Base-by-base conservation (phyloP, 2,797 vertebrate species). In the Eulemur rubriventer region DNA sequence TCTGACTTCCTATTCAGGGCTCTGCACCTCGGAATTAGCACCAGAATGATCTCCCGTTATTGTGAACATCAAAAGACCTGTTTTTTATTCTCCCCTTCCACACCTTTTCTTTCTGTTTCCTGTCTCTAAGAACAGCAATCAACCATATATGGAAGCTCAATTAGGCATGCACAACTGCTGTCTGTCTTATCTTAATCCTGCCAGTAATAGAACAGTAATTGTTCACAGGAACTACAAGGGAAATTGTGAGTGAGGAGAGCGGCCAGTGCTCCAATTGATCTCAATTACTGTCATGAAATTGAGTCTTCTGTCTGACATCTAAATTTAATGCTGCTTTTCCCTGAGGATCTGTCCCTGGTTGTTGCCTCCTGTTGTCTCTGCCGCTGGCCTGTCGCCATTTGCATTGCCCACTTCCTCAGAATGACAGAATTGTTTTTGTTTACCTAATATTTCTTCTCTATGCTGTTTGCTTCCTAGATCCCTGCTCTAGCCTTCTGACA, bases 241-340 rank as follows among this genome's bases (percentile, higher is more conserved):
- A 97, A 96, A 94, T 81, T 1, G 22, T 96, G 96, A 98, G 95
- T 98, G 84, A 96, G 92, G 87, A 63, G 94, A 96, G 87, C 92
- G 97, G 96, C 89, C 33, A 65, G 46, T 85, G 91, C 96, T 98
- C 97, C 97, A 96, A 80, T 95, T 98, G 97, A 98, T 98, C 97
- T 98, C 98, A 98, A 95, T 98, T 98, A 98, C 96, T 98, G 96
- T 97, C 97, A 96, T 59, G 92, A 94, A 98, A 98, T 97, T 97
- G 98, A 98, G 97, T 98, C 96, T 96, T 98, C 98, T 97, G 97
- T 98, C 97, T 70, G 48, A 97, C 97, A 98, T 96, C 96, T 98
- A 97, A 96, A 98, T 98, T 93, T 97, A 98, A 98, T 97, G 96
- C 78, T 96, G 93, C 91, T 97, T 13, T 94, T 97, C 97, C 91